Evolutionary conservation across 2,888 invertebrate genomes (phyloP).

Genomic region (Lepidocyrtoides sp.): DNA sequence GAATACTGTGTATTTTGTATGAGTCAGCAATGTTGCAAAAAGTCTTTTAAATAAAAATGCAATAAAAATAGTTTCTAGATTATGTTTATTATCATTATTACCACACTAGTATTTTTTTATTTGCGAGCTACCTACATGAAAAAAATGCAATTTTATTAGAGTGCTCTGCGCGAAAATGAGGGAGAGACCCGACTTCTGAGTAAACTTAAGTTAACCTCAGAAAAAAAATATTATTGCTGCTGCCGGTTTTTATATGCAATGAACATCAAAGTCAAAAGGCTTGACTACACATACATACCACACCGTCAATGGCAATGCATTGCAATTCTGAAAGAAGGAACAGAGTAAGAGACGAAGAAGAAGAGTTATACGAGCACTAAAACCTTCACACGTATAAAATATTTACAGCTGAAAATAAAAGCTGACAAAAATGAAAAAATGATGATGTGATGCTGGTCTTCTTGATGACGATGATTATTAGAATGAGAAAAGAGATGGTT

Average conservation of each 20-base stretch:
- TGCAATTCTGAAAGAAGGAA: neutral
- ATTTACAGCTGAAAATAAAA: conserved; percentile 49
- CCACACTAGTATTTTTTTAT: neutral
- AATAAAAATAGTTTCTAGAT: conserved; percentile 15
- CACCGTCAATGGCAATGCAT: neutral
- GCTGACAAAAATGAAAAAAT: conserved; percentile 38
- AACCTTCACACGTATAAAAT: conserved; percentile 48
- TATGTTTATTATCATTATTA: neutral
- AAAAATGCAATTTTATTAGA: neutral
- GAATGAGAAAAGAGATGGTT: conserved; percentile 2
- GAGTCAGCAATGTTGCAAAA: conserved; percentile 61
- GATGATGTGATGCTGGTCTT: conserved; percentile 21
- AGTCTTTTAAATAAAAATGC: conserved; percentile 9
- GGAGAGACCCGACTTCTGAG: neutral
- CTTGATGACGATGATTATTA: conserved; percentile 6
- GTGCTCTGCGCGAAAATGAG: neutral
- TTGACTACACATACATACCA: too few relatives aligned
- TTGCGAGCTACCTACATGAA: conserved; percentile 1
- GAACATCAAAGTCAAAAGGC: conserved; percentile 39
- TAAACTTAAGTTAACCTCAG: neutral
- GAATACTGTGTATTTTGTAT: neutral
- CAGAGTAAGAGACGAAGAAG: neutral
- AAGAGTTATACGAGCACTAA: conserved; percentile 43
- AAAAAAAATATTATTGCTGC: conserved; percentile 29
- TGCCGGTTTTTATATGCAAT: conserved; percentile 30